Evolutionary conservation across 2,113 vertebrate species (phyloP).

Genomic region (Paracyprichromis sp.): DNA sequence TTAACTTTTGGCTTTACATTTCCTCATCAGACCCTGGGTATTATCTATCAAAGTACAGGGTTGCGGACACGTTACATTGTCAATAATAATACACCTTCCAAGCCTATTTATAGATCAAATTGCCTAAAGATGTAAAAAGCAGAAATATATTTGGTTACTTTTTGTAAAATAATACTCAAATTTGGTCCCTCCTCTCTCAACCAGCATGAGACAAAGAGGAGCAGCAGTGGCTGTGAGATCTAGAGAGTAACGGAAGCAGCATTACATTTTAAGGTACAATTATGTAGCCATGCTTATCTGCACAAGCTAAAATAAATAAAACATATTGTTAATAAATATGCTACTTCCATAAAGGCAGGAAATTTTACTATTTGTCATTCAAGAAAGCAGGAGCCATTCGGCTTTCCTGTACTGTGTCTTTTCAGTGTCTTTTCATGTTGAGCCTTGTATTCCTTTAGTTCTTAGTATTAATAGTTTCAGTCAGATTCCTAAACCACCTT

Average conservation of each 20-base stretch:
- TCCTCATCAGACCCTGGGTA: neutral
- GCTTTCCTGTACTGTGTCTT: neutral
- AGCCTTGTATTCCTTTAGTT: neutral
- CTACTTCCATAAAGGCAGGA: neutral
- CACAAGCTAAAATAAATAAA: neutral
- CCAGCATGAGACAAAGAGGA: neutral
- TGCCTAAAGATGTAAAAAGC: neutral
- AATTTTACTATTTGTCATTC: neutral
- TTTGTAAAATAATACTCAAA: neutral
- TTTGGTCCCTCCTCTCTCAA: neutral
- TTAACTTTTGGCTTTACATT: conserved; percentile 22
- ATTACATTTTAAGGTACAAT: neutral
- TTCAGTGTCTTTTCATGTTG: neutral
- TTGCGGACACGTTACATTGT: neutral
- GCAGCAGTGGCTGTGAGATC: neutral
- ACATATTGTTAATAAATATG: neutral
- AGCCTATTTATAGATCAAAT: neutral
- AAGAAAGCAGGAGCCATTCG: neutral
- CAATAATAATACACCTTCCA: neutral
- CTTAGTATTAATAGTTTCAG: neutral
- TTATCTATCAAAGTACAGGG: neutral
- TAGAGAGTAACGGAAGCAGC: neutral
- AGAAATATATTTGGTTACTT: neutral
- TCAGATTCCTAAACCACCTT: neutral
- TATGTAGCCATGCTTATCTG: neutral